A percentile compares a stretch with the other conserved stretches of the same genome.
phyloP scores from a whole-genome alignment of 2,888 invertebrate genomes.

The Andrena haemorrhoa region DNA sequence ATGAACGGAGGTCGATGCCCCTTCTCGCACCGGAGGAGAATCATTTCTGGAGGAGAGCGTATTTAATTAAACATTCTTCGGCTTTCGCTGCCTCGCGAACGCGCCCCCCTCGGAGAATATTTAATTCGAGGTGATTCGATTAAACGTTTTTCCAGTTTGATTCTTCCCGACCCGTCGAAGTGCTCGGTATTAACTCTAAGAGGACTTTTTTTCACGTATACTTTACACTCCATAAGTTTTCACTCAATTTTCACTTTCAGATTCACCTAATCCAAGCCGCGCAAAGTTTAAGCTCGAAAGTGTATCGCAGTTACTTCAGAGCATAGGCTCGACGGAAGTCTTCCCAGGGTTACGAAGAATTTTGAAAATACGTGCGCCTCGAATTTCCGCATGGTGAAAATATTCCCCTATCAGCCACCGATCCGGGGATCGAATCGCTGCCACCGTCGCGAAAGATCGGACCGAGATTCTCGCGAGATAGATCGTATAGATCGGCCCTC shows the following conservation, averaged over 20 bases:
- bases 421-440: slow-evolving; percentile 50
- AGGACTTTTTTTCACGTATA: too few relatives aligned
- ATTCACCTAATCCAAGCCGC: too few relatives aligned
- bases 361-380: slow-evolving; percentile 22
- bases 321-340: too few relatives aligned
- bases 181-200: background rate
- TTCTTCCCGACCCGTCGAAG: background rate
- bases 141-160: background rate
- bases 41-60: slow-evolving; percentile 14
- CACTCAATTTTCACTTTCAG: too few relatives aligned
- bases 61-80: slow-evolving; percentile 35
- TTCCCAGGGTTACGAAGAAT: too few relatives aligned
- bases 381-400: slow-evolving; percentile 54
- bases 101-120: background rate
- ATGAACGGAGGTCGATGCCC: background rate
- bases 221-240: too few relatives aligned
- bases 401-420: slow-evolving; percentile 44
- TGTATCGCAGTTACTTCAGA: too few relatives aligned
- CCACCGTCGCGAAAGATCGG: slow-evolving; percentile 35
- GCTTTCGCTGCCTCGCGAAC: slow-evolving; percentile 8
- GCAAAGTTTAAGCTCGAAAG: too few relatives aligned
- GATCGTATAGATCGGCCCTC: slow-evolving; percentile 55
- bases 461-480: slow-evolving; percentile 49
- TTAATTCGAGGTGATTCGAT: slow-evolving; percentile 7
- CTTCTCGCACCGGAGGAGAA: background rate